These are phyloP conservation scores for Drosophila pseudoananassae DNA, from an alignment of 1,140 invertebrate genomes.

Conservation along the genomic window DNA sequence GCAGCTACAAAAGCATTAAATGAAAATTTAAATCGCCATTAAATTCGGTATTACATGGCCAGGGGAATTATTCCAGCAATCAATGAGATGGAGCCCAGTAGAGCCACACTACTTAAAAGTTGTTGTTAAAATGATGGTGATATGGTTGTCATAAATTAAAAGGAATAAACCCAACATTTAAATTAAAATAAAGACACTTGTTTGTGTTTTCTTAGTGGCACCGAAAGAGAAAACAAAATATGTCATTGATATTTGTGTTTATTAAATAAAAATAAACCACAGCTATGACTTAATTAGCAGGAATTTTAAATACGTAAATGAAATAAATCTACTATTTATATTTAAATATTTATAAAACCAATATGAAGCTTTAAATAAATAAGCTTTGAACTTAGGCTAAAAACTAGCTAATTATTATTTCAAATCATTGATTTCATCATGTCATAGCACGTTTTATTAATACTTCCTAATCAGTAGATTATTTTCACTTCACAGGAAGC, in stretches of 20 bases:
- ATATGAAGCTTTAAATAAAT: no score
- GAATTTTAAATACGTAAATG: no score
- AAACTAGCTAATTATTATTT: no score
- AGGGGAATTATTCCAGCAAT: conserved; percentile 6
- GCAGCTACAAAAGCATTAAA: conserved; percentile 23
- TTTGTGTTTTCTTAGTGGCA: background rate
- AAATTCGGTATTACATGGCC: conserved; percentile 10
- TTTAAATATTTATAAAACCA: no score
- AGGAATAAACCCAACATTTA: no score
- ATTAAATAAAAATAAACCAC: background rate
- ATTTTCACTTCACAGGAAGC: background rate
- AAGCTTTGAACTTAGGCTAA: no score
- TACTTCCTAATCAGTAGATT: background rate
- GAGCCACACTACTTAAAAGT: conserved; percentile 2
- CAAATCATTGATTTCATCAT: no score
- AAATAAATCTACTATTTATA: no score
- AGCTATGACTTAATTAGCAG: no score
- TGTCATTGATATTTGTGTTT: background rate
- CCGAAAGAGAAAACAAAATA: background rate
- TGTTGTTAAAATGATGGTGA: conserved; percentile 1
- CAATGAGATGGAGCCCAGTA: background rate
- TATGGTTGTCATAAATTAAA: background rate
- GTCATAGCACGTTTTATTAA: no score
- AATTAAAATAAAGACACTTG: background rate
- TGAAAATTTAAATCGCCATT: conserved; percentile 32